Evolutionary conservation across 2,888 invertebrate species (phyloP), one percentile per base, ranked within the genome.

Genomic region (Balanococcus diminutus): DNA sequence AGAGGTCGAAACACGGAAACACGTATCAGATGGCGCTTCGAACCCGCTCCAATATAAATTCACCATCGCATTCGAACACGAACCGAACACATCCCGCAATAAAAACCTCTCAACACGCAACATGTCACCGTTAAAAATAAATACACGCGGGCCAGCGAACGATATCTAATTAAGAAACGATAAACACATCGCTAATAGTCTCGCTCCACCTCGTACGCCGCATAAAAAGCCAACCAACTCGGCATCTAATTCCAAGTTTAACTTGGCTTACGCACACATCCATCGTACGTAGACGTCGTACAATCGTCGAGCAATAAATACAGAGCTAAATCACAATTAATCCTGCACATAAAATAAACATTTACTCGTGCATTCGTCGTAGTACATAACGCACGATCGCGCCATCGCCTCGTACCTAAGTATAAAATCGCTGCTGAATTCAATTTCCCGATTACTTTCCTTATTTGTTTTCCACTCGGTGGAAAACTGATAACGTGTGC

Each of bases 101-200:
- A 67, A 67, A 67, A 67, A 67, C 67, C 67, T 67, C 67, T 67
- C 67, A 67, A 67, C 67, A 67, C 28, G 67, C 67, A 79, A 79
- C 36, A 19, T 79, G 75, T 79, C 75, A 79, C 36, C 75, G 75
- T 36, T 36, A 36, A 79, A 79, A 79, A 79, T 79, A 79, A 79
- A 79, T 36, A 36, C 56, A 56, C 75, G 2, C 36, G 19, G 75
- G 36, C 36, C 75, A 32, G 9, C 36, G 75, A 79, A 79, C 75
- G 75, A 36, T 79, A 36, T 36, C 75, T 79, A 79, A 79, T 79
- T 79, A 79, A 79, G 75, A 79, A 79, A 79, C 75, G 75, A 79
- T 79, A 79, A 79, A 79, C 28, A 79, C 75, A 19, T 79, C 75
- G 75, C 75, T 79, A 79, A 79, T 79, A 36, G 75, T 36, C 36